These are phyloP conservation scores for Sinelater perroti DNA, from an alignment of 2,888 invertebrate genomes.

Conservation along the genomic window DNA sequence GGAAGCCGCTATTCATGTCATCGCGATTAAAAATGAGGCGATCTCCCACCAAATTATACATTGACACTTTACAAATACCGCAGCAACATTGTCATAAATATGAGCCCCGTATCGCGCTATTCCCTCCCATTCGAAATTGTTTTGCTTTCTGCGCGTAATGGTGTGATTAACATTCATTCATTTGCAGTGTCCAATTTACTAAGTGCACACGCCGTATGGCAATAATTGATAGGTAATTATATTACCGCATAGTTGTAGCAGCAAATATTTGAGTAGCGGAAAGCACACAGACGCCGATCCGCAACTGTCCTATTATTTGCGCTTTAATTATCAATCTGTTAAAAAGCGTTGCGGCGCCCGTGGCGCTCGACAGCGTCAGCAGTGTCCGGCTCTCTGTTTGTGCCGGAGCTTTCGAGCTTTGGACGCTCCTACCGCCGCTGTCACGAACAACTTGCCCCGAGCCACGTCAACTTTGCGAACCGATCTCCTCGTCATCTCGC, in stretches of 20 bases:
- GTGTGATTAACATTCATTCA: conserved; percentile 48
- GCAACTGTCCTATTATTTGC: conserved; percentile 25
- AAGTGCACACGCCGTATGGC: conserved; percentile 43
- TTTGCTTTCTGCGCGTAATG: conserved; percentile 42
- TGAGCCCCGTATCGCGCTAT: conserved; percentile 32
- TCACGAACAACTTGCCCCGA: conserved; percentile 50
- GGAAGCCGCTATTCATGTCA: conserved; percentile 59
- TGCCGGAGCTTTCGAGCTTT: conserved; percentile 30
- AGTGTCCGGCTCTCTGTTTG: conserved; percentile 43
- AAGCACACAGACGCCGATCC: conserved; percentile 22
- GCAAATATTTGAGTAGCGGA: conserved; percentile 42
- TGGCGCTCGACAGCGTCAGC: conserved; percentile 45
- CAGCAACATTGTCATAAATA: conserved; percentile 45
- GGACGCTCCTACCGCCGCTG: conserved; percentile 40
- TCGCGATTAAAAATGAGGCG: conserved; percentile 60
- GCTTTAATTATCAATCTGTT: conserved; percentile 47
- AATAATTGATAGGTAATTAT: conserved; percentile 50
- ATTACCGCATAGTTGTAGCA: conserved; percentile 39
- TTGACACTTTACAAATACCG: conserved; percentile 61
- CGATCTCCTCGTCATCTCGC: conserved; percentile 50
- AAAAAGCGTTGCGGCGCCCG: conserved; percentile 49
- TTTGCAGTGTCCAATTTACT: conserved; percentile 47
- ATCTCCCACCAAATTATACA: conserved; percentile 58
- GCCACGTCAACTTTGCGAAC: conserved; percentile 52
- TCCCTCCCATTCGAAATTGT: conserved; percentile 32